These are phyloP conservation scores for Stramonita haemastoma DNA, from an alignment of 2,888 invertebrate species.

Conservation along the genomic window DNA sequence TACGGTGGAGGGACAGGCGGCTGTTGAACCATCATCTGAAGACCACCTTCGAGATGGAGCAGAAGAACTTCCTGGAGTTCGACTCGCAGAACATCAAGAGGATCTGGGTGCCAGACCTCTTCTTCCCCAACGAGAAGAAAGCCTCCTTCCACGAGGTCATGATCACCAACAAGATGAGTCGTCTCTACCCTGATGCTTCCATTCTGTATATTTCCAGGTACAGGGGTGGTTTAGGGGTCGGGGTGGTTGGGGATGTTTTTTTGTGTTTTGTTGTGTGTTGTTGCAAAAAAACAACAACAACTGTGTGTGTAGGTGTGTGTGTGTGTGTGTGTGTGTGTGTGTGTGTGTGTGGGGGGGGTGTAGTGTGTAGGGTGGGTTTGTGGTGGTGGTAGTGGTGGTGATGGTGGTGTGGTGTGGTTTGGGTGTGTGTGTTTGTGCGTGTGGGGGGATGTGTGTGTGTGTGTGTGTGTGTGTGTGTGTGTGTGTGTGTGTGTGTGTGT, in stretches of 20 bases:
- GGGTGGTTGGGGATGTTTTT: neutral
- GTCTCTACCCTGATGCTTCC: slow-evolving; percentile 95
- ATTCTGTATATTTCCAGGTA: slow-evolving; percentile 96
- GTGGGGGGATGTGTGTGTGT: too few species aligned
- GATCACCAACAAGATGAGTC: slow-evolving; percentile 97
- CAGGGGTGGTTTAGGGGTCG: slow-evolving; percentile 41
- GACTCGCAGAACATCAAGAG: slow-evolving; percentile 82
- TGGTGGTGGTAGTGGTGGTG: too few species aligned
- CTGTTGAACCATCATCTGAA: slow-evolving; percentile 44
- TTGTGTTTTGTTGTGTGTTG: too few species aligned
- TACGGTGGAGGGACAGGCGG: slow-evolving; percentile 63
- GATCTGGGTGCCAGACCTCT: slow-evolving; percentile 99
- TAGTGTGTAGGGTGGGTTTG: too few species aligned
- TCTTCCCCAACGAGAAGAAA: slow-evolving; percentile 98
- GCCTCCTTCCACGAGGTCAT: slow-evolving; percentile 96
- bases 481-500: too few species aligned
- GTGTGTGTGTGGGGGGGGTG: neutral
- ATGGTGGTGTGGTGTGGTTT: neutral
- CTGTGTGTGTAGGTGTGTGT: neutral
- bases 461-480: too few species aligned
- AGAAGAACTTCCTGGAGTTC: slow-evolving; percentile 89
- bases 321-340: too few species aligned
- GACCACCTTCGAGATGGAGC: slow-evolving; percentile 44
- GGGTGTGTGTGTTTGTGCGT: too few species aligned
- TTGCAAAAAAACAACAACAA: too few species aligned